phyloP scores from a whole-genome alignment of 2,797 vertebrate species.

The Sebastes elongatus region DNA sequence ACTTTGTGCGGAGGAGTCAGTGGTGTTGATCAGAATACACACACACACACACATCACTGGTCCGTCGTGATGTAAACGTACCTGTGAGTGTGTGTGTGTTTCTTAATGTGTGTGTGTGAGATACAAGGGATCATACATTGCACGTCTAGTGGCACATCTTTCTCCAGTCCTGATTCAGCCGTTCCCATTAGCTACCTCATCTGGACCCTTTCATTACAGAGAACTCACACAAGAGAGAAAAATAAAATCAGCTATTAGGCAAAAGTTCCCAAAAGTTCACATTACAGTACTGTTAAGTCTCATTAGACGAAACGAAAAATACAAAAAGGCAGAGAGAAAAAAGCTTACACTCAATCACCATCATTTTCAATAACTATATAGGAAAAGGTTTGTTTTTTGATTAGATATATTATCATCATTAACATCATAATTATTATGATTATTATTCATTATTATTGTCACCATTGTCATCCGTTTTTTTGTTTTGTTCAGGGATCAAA shows the following conservation, averaged over 20 bases:
- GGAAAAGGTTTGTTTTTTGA: conserved; percentile 79
- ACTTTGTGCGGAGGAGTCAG: conserved; percentile 46
- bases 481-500: conserved; percentile 65
- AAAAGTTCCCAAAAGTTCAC: conserved; percentile 80
- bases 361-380: conserved; percentile 79
- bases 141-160: conserved; percentile 67
- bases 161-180: conserved; percentile 50
- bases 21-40: conserved; percentile 52
- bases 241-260: conserved; percentile 73
- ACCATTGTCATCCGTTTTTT: conserved; percentile 63
- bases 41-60: conserved; percentile 35
- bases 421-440: conserved; percentile 81
- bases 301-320: conserved; percentile 74
- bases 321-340: conserved; percentile 74
- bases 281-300: conserved; percentile 84
- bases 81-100: conserved; percentile 13
- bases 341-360: conserved; percentile 81
- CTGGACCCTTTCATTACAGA: conserved; percentile 69
- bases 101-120: conserved; percentile 5
- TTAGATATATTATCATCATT: conserved; percentile 83
- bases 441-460: conserved; percentile 79
- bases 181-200: conserved; percentile 45
- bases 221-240: conserved; percentile 65
- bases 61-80: conserved; percentile 18
- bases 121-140: conserved; percentile 61